Evolutionary conservation across 2,797 vertebrate genomes (phyloP), one percentile per base, ranked within the genome.

Genomic region (Sciurus carolinensis): DNA sequence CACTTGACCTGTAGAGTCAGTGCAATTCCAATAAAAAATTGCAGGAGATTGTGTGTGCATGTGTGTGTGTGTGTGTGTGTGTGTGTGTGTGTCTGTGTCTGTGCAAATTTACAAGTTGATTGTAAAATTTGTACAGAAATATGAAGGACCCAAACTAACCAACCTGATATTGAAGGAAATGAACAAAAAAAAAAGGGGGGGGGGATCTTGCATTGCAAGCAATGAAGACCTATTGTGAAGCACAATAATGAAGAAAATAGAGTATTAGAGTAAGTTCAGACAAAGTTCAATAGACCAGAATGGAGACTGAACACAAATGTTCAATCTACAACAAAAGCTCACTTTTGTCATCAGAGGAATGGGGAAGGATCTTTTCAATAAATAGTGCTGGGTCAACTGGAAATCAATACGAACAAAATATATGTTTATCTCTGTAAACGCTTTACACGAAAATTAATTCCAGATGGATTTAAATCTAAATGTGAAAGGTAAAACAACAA

Each of bases 371-470:
- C 66, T 72, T 89, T 90, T 94, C 80, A 62, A 52, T 66, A 95
- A 90, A 75, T 6, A 77, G 71, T 47, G 33, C 42, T 82, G 33
- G 22, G 33, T 86, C 73, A 36, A 36, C 7, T 84, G 42, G n/a
- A 92, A 86, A 89, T 82, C 80, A 62, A 54, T 62, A 44, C 14
- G 50, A 77, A 39, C 71, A 80, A 59, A 80, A 87, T 86, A 67
- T 92, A 92, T 62, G 88, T 77, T 79, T 72, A 47, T 69, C 33
- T 69, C 75, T 77, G 50, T 33, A 86, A 84, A 72, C 5, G 69
- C 54, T 66, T 81, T 39, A 47, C 1, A 33, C 36, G 59, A 81
- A 95, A 92, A 88, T 94, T 88, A 94, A 91, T 94, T 91, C 72
- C 11, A 85, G 77, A 57, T 54, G 28, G 64, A 90, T 14, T 10